phyloP scores from a whole-genome alignment of 2,797 vertebrate genomes.

The Dromococcyx pavoninus region DNA sequence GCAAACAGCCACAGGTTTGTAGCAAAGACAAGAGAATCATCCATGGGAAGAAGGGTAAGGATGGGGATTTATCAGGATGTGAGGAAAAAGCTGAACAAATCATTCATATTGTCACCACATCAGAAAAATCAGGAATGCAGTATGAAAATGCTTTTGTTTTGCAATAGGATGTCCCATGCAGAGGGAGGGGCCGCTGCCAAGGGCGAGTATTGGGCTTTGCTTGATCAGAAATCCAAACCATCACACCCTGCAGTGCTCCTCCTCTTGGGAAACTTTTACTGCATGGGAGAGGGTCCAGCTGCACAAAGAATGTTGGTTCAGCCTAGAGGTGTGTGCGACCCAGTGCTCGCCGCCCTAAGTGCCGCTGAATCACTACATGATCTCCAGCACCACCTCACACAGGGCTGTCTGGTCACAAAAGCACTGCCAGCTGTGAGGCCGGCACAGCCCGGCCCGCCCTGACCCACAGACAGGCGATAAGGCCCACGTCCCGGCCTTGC shows the following conservation, averaged over 20 bases:
- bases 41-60: neutral
- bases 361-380: neutral
- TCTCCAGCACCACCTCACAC: neutral
- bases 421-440: rapidly evolving
- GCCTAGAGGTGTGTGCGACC: no score
- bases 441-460: neutral
- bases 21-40: neutral
- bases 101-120: neutral
- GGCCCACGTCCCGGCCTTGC: neutral
- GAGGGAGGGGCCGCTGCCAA: neutral
- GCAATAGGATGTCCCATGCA: neutral
- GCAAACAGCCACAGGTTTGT: neutral
- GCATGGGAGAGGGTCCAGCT: neutral
- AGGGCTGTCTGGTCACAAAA: neutral
- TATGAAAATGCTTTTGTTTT: neutral
- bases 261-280: neutral
- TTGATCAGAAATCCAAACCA: neutral
- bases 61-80: neutral
- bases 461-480: neutral
- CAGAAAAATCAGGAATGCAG: neutral
- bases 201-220: neutral
- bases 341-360: neutral
- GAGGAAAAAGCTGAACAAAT: neutral
- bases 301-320: neutral
- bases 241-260: neutral